A percentile compares a stretch with the other conserved stretches of the same genome.
These are phyloP conservation scores for Muscicapa comitata DNA, from an alignment of 2,797 vertebrate species.

Conservation along the genomic window DNA sequence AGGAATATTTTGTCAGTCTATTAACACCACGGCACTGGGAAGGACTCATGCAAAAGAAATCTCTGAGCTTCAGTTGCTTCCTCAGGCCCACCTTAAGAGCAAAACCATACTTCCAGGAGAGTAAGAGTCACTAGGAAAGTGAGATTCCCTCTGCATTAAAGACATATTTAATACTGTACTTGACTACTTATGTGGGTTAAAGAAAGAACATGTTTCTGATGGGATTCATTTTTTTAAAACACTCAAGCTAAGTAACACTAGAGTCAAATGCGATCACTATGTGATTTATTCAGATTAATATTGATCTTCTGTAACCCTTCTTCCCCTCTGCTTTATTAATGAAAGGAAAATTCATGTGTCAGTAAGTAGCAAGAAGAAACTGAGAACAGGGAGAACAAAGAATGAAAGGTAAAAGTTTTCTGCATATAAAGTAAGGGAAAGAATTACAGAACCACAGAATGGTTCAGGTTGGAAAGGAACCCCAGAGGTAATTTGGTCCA, in stretches of 20 bases:
- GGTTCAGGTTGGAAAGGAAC: neutral
- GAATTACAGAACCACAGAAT: neutral
- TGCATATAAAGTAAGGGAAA: neutral
- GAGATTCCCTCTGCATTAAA: neutral
- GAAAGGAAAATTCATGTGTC: neutral
- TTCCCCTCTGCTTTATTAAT: neutral
- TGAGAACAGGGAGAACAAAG: neutral
- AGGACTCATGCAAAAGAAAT: neutral
- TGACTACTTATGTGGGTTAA: neutral
- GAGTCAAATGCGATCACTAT: neutral
- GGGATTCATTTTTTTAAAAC: neutral
- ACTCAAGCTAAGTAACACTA: neutral
- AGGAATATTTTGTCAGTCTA: neutral
- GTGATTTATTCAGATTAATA: neutral
- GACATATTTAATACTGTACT: neutral
- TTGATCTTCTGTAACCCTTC: neutral
- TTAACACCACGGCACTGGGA: neutral
- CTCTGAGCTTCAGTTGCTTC: neutral
- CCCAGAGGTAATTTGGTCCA: neutral
- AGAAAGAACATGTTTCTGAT: neutral
- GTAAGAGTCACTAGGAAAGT: neutral
- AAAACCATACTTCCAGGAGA: neutral
- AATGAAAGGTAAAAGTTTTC: neutral
- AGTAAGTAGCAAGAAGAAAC: neutral
- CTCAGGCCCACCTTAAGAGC: neutral